A percentile compares a stretch with the other conserved stretches of the same genome.
phyloP scores from a whole-genome alignment of 2,113 vertebrate species.

The Sinocyclocheilus grahami region DNA sequence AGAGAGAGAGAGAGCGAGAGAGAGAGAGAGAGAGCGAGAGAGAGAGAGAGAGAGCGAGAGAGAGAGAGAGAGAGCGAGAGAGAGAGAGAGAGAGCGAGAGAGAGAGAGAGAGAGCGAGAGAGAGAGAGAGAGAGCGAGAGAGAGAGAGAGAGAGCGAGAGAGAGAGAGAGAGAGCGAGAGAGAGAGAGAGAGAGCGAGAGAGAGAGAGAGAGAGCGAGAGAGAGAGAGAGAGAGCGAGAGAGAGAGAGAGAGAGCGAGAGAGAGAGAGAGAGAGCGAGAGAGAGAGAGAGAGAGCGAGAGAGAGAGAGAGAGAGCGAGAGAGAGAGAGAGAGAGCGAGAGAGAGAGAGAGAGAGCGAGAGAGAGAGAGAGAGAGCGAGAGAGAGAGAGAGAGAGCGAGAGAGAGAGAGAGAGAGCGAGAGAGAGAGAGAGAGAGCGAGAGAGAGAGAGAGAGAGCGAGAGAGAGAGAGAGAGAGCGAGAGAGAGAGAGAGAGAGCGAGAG shows the following conservation, averaged over 20 bases:
- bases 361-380: conserved; percentile 67
- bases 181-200: conserved; percentile 57
- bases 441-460: conserved; percentile 55
- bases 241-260: conserved; percentile 55
- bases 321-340: conserved; percentile 59
- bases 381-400: conserved; percentile 57
- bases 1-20: conserved; percentile 66
- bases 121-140: conserved; percentile 59
- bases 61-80: conserved; percentile 67
- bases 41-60: conserved; percentile 55
- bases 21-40: conserved; percentile 59
- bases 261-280: conserved; percentile 67
- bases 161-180: conserved; percentile 67
- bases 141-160: conserved; percentile 55
- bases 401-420: conserved; percentile 66
- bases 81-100: conserved; percentile 57
- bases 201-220: conserved; percentile 66
- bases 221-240: conserved; percentile 59
- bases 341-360: conserved; percentile 55
- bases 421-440: conserved; percentile 59
- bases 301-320: conserved; percentile 66
- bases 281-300: conserved; percentile 57
- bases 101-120: conserved; percentile 66
- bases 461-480: conserved; percentile 67
- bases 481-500: conserved; percentile 57